A percentile compares a stretch with the other conserved stretches of the same genome.
Conservation (phyloP, 2,113 vertebrate genomes). For the Poicephalus gulielmi region DNA sequence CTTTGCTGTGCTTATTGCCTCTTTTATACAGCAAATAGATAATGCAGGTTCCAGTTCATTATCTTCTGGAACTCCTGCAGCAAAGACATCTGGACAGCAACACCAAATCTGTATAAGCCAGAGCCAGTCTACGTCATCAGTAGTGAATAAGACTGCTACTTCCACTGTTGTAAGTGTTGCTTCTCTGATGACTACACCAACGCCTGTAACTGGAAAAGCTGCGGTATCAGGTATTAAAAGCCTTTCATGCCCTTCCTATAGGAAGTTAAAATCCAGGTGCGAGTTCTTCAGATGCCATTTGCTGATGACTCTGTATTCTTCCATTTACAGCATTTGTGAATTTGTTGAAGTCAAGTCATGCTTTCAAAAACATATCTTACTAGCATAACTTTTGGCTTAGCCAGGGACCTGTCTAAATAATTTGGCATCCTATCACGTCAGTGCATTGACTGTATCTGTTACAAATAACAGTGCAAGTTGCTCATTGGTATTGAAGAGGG, state of each 20-base stretch:
- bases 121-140: constrained; percentile 52
- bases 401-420: not conserved
- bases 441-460: not conserved
- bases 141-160: constrained; percentile 60
- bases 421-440: not conserved
- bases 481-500: not conserved
- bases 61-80: constrained; percentile 43
- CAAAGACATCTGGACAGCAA: constrained; percentile 71
- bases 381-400: not conserved
- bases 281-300: not conserved
- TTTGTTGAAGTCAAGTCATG: not conserved
- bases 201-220: constrained; percentile 81
- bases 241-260: not conserved
- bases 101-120: constrained; percentile 67
- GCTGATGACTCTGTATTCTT: too few relatives aligned
- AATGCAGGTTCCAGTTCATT: constrained; percentile 53
- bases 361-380: not conserved
- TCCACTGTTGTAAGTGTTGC: constrained; percentile 75
- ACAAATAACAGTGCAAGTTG: not conserved
- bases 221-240: constrained; percentile 84
- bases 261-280: not conserved
- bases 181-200: constrained; percentile 78
- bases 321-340: not conserved
- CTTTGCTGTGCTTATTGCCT: not conserved
- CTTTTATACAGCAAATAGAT: constrained; percentile 55